Evolutionary conservation across 2,888 invertebrate genomes (phyloP), one percentile per base, ranked within the genome.

Genomic region (Monopis laevigella): DNA sequence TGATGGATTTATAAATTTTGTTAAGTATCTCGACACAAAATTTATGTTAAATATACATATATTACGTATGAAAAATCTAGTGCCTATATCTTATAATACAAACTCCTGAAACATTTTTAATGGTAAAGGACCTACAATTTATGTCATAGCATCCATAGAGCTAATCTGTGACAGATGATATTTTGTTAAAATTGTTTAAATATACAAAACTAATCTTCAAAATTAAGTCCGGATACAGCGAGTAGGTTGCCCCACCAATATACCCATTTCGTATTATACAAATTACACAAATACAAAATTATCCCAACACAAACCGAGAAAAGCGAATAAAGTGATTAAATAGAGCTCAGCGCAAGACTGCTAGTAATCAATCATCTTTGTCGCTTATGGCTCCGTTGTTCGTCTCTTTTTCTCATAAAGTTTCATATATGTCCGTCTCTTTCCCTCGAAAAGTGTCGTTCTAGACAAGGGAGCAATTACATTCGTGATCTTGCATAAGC

Each of bases 311-410:
- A 80, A 80, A 80, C 75, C 77, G 68, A 78, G 78, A 80, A 81
- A 80, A 80, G 81, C 80, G 80, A 81, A 81, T 81, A 77, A 78
- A 82, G 82, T 81, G 82, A 82, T 82, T 82, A 82, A 82, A 82
- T 75, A 81, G 77, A 81, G 81, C 77, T 81, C 81, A 81, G 67
- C 69, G 62, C 70, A 77, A 77, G 80, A 78, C 73, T 68, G 73
- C 71, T 68, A 67, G 82, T 68, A 71, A 82, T 82, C 82, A 82
- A 82, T 82, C 82, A 82, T 81, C 74, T 74, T 73, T 70, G 81
- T 70, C 74, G 77, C 77, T 74, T 77, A 73, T 61, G 68, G 62
- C 68, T 61, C 24, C 66, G 69, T 70, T 65, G 63, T 63, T 14
- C 32, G 5, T 17, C 17, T 3, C 16, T 32, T 32, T 29, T 32